These are phyloP conservation scores for Etheostoma cragini DNA, from an alignment of 2,113 vertebrate genomes.

Conservation along the genomic window DNA sequence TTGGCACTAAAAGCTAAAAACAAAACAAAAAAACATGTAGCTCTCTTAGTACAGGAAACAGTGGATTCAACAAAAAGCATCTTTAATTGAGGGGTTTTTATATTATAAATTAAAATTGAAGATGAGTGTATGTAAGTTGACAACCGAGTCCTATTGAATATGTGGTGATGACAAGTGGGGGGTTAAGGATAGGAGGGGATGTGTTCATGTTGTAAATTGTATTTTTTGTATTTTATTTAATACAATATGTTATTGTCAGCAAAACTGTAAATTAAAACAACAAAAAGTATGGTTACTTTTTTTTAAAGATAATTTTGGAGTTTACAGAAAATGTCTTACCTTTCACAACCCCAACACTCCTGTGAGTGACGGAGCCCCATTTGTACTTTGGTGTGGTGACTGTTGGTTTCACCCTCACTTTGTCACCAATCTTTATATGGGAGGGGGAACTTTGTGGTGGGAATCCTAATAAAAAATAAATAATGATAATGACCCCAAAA, in stretches of 20 bases:
- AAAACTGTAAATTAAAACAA: too few species aligned
- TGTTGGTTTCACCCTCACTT: conserved; percentile 94
- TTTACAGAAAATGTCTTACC: conserved; percentile 73
- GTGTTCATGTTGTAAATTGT: too few species aligned
- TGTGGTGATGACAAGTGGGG: too few species aligned
- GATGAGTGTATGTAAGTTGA: too few species aligned
- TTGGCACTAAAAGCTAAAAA: conserved; percentile 96
- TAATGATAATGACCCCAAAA: neutral
- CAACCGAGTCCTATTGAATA: too few species aligned
- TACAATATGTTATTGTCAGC: too few species aligned
- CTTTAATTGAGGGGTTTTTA: neutral
- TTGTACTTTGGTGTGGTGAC: conserved; percentile 98
- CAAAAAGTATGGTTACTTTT: neutral
- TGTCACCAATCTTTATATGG: conserved; percentile 98
- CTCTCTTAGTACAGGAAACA: conserved; percentile 1
- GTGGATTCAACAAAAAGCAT: neutral
- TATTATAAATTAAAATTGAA: neutral
- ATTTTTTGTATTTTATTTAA: too few species aligned
- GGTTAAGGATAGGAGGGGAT: too few species aligned
- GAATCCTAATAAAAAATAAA: conserved; percentile 85
- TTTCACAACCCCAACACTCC: conserved; percentile 97
- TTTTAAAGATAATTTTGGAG: neutral
- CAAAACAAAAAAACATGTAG: conserved; percentile 3
- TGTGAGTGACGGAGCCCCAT: conserved; percentile 98
- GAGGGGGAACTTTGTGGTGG: conserved; percentile 95